Evolutionary conservation across 2,113 vertebrate species (phyloP).

Genomic region (Dipodomys merriami): DNA sequence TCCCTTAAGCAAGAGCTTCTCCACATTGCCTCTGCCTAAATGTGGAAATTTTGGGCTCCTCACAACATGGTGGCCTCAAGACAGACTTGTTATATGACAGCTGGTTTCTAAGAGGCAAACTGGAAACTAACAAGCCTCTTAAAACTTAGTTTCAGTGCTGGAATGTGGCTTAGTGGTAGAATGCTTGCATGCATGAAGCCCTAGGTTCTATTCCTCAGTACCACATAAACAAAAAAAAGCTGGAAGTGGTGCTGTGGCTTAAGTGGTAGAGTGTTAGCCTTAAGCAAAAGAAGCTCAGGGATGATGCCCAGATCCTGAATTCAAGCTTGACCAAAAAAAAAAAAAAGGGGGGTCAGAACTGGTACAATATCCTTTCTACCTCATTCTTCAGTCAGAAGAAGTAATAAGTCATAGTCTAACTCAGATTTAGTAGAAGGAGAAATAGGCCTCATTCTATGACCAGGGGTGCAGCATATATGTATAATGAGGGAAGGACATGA

Average conservation of each 20-base stretch:
- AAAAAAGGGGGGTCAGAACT: neutral
- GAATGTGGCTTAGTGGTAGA: too few relatives aligned
- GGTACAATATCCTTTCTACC: neutral
- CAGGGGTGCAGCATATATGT: too few relatives aligned
- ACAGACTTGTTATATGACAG: neutral
- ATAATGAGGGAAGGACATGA: neutral
- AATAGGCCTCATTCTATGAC: neutral
- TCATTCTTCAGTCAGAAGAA: neutral
- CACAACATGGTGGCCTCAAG: neutral
- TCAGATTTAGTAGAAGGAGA: neutral
- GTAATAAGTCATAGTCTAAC: neutral
- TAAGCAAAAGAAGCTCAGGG: too few relatives aligned
- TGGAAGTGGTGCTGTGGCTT: too few relatives aligned
- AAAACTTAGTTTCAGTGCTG: neutral
- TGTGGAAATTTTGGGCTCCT: neutral
- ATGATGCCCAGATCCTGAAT: too few relatives aligned
- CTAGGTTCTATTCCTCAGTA: too few relatives aligned
- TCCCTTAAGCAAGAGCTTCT: neutral
- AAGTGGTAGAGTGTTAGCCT: too few relatives aligned
- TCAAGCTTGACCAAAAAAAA: neutral
- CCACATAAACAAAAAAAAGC: too few relatives aligned
- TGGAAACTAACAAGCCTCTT: neutral
- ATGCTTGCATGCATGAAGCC: too few relatives aligned
- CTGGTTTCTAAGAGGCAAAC: neutral
- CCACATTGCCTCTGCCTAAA: neutral